Evolutionary conservation across 2,113 vertebrate species (phyloP).

Genomic region (Aythya baeri): DNA sequence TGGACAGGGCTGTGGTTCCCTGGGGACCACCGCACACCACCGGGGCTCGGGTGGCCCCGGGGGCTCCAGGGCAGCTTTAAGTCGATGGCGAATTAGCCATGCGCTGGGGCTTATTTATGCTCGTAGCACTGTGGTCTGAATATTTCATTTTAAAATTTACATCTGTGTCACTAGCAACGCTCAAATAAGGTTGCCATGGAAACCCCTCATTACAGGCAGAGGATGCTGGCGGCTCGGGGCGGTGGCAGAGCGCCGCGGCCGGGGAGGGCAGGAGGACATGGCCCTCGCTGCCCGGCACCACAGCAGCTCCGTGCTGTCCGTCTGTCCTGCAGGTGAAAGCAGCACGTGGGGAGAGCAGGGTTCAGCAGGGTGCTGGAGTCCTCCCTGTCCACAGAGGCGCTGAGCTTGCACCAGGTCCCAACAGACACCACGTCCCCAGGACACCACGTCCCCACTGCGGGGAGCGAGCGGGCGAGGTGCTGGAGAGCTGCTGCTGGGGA

Average conservation of each 20-base stretch:
- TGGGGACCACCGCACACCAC: too few species aligned
- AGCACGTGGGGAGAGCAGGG: neutral
- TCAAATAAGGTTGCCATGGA: conserved; percentile 76
- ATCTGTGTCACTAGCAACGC: conserved; percentile 57
- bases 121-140: conserved; percentile 30
- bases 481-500: neutral
- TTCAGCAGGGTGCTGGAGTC: neutral
- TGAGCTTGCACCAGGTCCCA: neutral
- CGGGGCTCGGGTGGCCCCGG: neutral
- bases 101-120: conserved; percentile 32
- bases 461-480: neutral
- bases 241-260: neutral
- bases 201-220: conserved; percentile 67
- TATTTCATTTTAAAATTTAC: conserved; percentile 64
- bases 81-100: conserved; percentile 8
- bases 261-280: neutral
- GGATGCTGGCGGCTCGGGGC: conserved; percentile 19
- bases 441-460: too few species aligned
- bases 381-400: too few species aligned
- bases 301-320: too few species aligned
- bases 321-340: too few species aligned
- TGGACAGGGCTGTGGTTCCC: too few species aligned
- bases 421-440: neutral
- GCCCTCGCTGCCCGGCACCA: neutral
- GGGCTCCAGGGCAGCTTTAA: neutral